phyloP scores from a whole-genome alignment of 2,888 invertebrate species.

The Erebia ligea region DNA sequence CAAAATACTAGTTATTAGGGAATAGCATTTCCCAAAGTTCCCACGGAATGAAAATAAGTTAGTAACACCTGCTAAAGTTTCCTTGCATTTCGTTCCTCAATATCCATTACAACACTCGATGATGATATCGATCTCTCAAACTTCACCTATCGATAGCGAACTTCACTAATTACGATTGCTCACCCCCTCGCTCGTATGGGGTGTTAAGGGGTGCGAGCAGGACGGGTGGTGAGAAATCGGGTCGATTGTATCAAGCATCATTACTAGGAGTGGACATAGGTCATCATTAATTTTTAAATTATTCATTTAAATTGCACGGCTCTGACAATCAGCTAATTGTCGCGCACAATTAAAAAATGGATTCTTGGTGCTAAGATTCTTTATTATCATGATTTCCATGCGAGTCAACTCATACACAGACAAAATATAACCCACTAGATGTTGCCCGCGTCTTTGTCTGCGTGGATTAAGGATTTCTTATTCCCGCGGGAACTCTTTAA shows the following conservation, averaged over 20 bases:
- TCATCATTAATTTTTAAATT: neutral
- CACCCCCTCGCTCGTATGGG: slow-evolving; percentile 42
- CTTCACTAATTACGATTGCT: slow-evolving; percentile 49
- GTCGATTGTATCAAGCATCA: slow-evolving; percentile 48
- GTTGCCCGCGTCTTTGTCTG: too few relatives aligned
- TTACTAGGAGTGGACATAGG: neutral
- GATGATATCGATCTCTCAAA: slow-evolving; percentile 47
- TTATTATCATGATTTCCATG: too few relatives aligned
- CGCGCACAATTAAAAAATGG: too few relatives aligned
- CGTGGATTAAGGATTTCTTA: too few relatives aligned
- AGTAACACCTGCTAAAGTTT: slow-evolving; percentile 19
- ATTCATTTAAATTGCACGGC: neutral
- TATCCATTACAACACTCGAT: slow-evolving; percentile 33
- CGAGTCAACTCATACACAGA: too few relatives aligned
- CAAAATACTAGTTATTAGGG: too few relatives aligned
- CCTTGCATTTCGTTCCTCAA: slow-evolving; percentile 30
- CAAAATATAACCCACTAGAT: too few relatives aligned
- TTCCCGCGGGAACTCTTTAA: too few relatives aligned
- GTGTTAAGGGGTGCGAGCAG: slow-evolving; percentile 32
- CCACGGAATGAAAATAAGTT: slow-evolving; percentile 8
- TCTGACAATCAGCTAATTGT: neutral
- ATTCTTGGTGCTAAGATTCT: too few relatives aligned
- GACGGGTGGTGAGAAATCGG: slow-evolving; percentile 40
- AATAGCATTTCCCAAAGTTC: neutral
- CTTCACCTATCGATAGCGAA: slow-evolving; percentile 62